Base-by-base conservation (phyloP, 2,797 vertebrate genomes). In the Chaetophractus vellerosus region DNA sequence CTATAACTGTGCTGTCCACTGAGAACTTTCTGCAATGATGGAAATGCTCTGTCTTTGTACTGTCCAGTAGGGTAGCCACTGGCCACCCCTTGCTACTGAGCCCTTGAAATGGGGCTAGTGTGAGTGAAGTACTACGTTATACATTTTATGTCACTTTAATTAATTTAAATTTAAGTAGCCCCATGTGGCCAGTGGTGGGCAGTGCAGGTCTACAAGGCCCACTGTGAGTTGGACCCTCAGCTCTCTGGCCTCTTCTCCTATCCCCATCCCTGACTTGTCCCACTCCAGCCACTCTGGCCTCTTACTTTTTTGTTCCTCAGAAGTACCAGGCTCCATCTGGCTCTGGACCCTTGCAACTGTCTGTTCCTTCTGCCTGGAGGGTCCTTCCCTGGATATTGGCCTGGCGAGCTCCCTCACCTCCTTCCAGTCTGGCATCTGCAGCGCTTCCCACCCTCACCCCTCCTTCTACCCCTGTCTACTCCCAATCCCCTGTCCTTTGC, bases 371-470 rank as follows among this genome's bases (percentile, higher is more conserved):
- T 12, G 14, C 24, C 38, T 11, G 19, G 61, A 59, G 41, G 16
- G 0, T 41, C n/a, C 52, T 36, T 48, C 36, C 72, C 41, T 0
- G 4, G 12, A 63, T 26, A 1, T 23, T 41, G 4, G 9, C 23
- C 0, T 5, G 2, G 28, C 14, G 16, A 4, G 38, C 1, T 0
- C 66, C 18, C 68, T 36, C 28, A 2, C 86, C 28, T 38, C 38
- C 19, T 1, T 12, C 16, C 2, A 31, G 4, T 26, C 38, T 61
- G 76, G 33, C 33, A 0, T 33, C 21, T 26, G 2, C 15, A 1
- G 10, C 38, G 0, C n/a, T 15, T 21, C 26, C 45, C n/a, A 15
- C 23, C 31, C 23, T 38, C 45, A 36, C 41, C 41, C 16, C 21
- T 4, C 6, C 64, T 33, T 6, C 3, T 36, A 16, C 26, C 21